Base-by-base conservation (phyloP, 1,140 invertebrate genomes). In the Eubasilissa regina region DNA sequence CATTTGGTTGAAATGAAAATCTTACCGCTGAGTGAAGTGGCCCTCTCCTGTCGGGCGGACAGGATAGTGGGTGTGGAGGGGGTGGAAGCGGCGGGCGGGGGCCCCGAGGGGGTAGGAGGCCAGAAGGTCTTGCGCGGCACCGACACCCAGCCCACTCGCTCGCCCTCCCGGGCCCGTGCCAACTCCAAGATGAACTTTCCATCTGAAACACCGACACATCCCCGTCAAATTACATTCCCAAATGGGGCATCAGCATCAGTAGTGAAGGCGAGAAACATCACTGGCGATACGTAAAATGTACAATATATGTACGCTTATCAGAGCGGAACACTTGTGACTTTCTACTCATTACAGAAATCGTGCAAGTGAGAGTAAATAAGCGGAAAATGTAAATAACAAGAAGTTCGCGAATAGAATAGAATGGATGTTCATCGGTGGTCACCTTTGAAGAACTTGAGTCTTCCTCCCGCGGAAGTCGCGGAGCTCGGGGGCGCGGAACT, bases 171-270 rank as follows among this genome's bases (percentile, higher is more conserved):
- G 43, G 94, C 92, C 81, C 95, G 92, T 78, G 94, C 95, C 87
- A 97, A 84, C 88, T 97, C 95, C 89, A 97, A 87, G 84, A 96
- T 95, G 84, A 96, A 95, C 87, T 96, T 96, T 82, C 95, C 95
- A 94, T 97, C 95, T 93, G 84, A 10, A 86, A 86, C 77, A 72
- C 15, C 45, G 47, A 47, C 45, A 48, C 15, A 45, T 35, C 25
- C 43, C 15, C 66, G 47, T 70, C 21, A 75, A 19, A 62, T 45
- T 51, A 35, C 47, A 35, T 35, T 35, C 25, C 1, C 25, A 35
- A 35, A 6, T 35, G 25, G 25, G 25, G 1, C 25, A 35, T 6
- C 25, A 6, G 25, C 25, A 35, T 6, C 25, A 6, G 25, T 6
- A 35, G 25, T 35, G 1, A 35, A 35, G 25, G 25, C 25, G 25